Evolutionary conservation across 2,113 vertebrate species (phyloP), one percentile per base, ranked within the genome.

Genomic region (Abramis brama): DNA sequence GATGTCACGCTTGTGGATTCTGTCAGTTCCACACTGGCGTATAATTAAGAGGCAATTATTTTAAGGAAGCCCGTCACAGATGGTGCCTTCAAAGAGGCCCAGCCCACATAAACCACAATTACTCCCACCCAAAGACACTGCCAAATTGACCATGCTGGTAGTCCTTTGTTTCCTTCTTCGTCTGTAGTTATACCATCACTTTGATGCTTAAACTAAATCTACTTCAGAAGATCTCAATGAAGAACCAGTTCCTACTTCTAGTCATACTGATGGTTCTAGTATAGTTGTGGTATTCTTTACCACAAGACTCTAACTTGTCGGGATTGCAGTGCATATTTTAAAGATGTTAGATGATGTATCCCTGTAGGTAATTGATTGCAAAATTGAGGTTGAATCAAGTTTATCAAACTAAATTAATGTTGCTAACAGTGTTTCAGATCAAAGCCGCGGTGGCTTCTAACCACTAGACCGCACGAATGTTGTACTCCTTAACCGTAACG

Each of bases 41-140:
- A 82, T 82, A 82, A 82, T 82, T 70, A 82, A 82, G 80, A 70
- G 45, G 80, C 64, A 82, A 82, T 82, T 82, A 82, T 82, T 82
- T 82, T 50, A 55, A 82, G 80, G 45, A 82, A 82, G 45, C 80
- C 80, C 64, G 33, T 55, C 80, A 82, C 80, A 82, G 80, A 82
- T 82, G 80, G 80, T 82, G 80, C 80, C 80, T 70, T 82, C 27
- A 82, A 82, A 82, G 80, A 82, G 30, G 47, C 45, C 64, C 64
- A 70, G 30, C 80, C 80, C 80, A 82, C 79, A 33, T 68, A 68
- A 81, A 82, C 79, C 79, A 50, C 80, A 70, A 70, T 82, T 82
- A 82, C 80, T 70, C 27, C 80, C 80, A 82, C 64, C 45, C 39
- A 82, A 62, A 82, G 39, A 64, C 39, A 47, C 79, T 66, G 60